Base-by-base conservation (phyloP, 2,888 invertebrate species). In the Sinelater perroti region DNA sequence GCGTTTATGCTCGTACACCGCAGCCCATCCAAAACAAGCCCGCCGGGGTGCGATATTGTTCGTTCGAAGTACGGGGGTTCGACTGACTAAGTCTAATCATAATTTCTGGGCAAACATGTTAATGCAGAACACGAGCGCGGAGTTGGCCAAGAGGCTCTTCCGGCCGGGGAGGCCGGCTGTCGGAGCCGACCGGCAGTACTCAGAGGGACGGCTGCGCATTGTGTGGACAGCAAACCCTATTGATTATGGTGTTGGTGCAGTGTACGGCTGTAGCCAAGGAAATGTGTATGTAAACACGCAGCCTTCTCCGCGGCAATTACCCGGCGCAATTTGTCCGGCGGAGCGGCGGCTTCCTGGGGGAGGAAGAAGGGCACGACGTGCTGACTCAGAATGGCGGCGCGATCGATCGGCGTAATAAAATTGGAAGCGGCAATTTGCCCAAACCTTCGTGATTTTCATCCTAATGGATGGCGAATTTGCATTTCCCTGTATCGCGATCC, bases 221-320 rank as follows among this genome's bases (percentile, higher is more conserved):
- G 60, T 63, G 53, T 50, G 51, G 49, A 55, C 54, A 60, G 49
- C 54, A 56, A 56, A 60, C 60, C 57, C 57, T 63, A 63, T 63
- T 63, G 63, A 63, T 63, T 60, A 61, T 60, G 52, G 60, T 56
- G 53, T 51, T 47, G 50, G 55, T 57, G 57, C 53, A 57, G 60
- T 56, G 52, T 56, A 51, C 47, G 54, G 45, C 56, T 59, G 62
- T 63, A 63, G 60, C 51, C 63, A 63, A 63, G 63, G 63, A 63
- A 61, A 63, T 63, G 56, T 50, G 49, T 56, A 58, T 63, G 63
- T 61, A 63, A 63, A 63, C 63, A 63, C 54, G 47, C 51, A 38
- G 11, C 16, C 16, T 35, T 13, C 13, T 14, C 40, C 31, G 17
- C 10, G 7, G 7, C 20, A 30, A 46, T 18, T 38, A 35, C 20